Evolutionary conservation across 2,113 vertebrate species (phyloP).

Genomic region (Bathybates hornii): DNA sequence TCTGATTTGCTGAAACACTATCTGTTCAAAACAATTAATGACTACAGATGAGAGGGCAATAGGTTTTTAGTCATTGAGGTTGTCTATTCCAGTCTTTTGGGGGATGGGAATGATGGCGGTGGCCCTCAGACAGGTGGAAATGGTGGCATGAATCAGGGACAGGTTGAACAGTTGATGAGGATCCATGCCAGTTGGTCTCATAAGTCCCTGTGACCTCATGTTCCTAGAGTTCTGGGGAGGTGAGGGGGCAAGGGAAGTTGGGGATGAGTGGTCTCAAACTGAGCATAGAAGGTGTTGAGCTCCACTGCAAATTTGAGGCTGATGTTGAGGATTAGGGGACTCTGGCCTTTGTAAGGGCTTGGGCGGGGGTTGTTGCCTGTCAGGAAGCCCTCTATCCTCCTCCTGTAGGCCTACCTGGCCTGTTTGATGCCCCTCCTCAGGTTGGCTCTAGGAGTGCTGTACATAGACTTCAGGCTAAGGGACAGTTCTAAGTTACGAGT

Average conservation of each 20-base stretch:
- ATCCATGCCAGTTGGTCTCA: neutral
- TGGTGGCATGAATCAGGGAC: neutral
- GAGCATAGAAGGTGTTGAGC: neutral
- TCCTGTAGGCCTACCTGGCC: neutral
- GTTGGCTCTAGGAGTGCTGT: neutral
- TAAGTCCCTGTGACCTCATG: neutral
- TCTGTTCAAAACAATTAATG: neutral
- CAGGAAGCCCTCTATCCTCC: neutral
- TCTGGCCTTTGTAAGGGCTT: neutral
- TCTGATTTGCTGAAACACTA: neutral
- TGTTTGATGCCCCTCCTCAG: neutral
- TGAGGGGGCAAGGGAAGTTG: neutral
- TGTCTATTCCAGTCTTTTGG: neutral
- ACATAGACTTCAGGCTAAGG: neutral
- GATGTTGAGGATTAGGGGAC: neutral
- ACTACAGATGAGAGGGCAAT: neutral
- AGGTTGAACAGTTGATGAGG: neutral
- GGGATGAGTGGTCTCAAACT: neutral
- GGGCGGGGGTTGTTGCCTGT: neutral
- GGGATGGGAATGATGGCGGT: neutral
- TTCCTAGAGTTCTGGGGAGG: neutral
- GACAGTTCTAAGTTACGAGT: neutral
- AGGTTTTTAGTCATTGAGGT: neutral
- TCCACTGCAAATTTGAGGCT: neutral
- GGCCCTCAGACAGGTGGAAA: neutral